A percentile compares a stretch with the other conserved stretches of the same genome.
Evolutionary conservation across 2,113 vertebrate species (phyloP).

Genomic region (Herpetotheres cachinnans): DNA sequence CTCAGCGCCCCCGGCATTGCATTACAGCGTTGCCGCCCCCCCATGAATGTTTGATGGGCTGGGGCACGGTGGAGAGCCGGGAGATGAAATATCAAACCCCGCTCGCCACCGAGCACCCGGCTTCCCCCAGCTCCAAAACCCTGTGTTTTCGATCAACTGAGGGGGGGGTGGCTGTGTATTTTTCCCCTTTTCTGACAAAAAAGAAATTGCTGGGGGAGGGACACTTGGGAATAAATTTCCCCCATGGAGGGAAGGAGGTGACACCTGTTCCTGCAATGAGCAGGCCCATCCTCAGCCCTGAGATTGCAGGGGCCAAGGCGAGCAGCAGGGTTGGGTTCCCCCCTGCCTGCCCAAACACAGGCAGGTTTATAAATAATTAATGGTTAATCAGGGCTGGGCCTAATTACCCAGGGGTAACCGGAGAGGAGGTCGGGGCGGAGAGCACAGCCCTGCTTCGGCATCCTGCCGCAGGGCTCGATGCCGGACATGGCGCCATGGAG

Average conservation of each 20-base stretch:
- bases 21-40: not conserved
- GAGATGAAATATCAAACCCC: slow-evolving; percentile 59
- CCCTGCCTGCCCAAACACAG: not conserved
- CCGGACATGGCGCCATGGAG: slow-evolving; percentile 19
- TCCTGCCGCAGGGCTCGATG: fast-evolving
- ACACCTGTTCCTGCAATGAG: fast-evolving
- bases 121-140: not conserved
- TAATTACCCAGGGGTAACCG: not conserved
- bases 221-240: not conserved
- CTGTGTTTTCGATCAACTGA: not conserved
- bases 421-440: not conserved
- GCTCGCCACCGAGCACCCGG: not conserved
- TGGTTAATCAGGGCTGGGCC: not conserved
- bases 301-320: not conserved
- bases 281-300: fast-evolving
- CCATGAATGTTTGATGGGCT: slow-evolving; percentile 40
- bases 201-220: fast-evolving
- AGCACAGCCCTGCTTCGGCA: not conserved
- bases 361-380: slow-evolving; percentile 12
- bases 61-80: not conserved
- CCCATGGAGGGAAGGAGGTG: fast-evolving
- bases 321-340: not conserved
- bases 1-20: not conserved
- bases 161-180: not conserved
- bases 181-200: not conserved